Conservation (phyloP, 2,113 vertebrate genomes). For the Aythya baeri region DNA sequence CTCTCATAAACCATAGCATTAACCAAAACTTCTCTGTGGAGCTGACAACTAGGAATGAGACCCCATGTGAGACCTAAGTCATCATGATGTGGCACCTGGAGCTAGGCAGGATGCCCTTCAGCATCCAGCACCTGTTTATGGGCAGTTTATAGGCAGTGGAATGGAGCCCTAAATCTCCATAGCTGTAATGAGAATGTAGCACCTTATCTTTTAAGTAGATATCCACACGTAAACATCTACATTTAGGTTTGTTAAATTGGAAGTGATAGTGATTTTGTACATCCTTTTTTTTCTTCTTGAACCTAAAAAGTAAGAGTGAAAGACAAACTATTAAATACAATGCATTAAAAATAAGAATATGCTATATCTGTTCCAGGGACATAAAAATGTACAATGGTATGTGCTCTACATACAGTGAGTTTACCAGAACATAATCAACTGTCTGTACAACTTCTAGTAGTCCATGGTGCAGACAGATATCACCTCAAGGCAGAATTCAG, state of each 20-base stretch:
- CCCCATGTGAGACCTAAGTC: background rate
- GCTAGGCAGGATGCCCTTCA: rapidly evolving
- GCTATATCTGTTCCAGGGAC: background rate
- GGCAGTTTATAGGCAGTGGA: background rate
- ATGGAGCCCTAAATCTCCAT: background rate
- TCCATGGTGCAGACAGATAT: background rate
- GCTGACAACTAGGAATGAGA: background rate
- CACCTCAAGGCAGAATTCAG: background rate
- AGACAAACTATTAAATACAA: background rate
- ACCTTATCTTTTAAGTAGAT: background rate
- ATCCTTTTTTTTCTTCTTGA: background rate
- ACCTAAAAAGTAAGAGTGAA: background rate
- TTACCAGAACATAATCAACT: background rate
- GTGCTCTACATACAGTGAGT: background rate
- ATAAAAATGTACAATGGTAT: background rate
- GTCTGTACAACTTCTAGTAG: background rate
- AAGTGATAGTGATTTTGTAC: background rate
- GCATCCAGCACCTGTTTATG: background rate
- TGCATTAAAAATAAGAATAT: background rate
- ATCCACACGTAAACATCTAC: background rate
- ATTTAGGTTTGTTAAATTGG: background rate
- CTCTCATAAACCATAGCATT: background rate
- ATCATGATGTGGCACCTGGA: background rate
- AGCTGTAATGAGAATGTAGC: background rate
- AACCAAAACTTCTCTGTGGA: background rate